A percentile compares a stretch with the other conserved stretches of the same genome.
These are phyloP conservation scores for Dermatemys mawii DNA, from an alignment of 2,113 vertebrate genomes.

Conservation along the genomic window DNA sequence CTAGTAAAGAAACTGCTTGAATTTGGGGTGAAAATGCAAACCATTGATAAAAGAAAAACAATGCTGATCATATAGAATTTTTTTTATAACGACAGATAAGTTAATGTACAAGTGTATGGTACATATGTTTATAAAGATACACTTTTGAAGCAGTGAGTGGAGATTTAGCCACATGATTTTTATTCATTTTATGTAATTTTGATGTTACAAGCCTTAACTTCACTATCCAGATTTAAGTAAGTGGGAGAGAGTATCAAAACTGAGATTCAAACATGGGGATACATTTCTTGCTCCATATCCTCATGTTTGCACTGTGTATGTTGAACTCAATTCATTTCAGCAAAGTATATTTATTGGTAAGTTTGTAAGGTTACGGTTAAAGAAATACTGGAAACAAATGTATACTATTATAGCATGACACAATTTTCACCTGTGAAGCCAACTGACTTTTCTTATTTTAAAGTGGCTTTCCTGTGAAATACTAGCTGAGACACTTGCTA, in stretches of 20 bases:
- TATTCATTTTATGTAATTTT: not conserved
- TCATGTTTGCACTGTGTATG: not conserved
- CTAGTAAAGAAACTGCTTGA: not conserved
- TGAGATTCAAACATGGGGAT: not conserved
- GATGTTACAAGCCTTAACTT: not conserved
- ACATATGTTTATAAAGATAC: not conserved
- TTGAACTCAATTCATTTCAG: conserved; percentile 1
- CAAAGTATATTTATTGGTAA: not conserved
- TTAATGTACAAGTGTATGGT: not conserved
- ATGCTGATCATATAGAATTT: not conserved
- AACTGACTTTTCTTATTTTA: not conserved
- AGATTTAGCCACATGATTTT: not conserved
- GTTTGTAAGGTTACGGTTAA: not conserved
- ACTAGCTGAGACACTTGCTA: not conserved
- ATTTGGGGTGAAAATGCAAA: not conserved
- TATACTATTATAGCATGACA: not conserved
- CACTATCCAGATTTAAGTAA: not conserved
- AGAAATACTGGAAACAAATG: not conserved
- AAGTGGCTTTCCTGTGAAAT: not conserved
- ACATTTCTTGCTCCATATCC: conserved; percentile 8
- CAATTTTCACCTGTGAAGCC: not conserved
- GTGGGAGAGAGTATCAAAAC: conserved; percentile 16
- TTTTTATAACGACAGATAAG: not conserved
- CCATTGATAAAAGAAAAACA: not conserved
- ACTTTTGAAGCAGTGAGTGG: not conserved